phyloP scores from a whole-genome alignment of 2,797 vertebrate species.

The Epinephelus coioides region DNA sequence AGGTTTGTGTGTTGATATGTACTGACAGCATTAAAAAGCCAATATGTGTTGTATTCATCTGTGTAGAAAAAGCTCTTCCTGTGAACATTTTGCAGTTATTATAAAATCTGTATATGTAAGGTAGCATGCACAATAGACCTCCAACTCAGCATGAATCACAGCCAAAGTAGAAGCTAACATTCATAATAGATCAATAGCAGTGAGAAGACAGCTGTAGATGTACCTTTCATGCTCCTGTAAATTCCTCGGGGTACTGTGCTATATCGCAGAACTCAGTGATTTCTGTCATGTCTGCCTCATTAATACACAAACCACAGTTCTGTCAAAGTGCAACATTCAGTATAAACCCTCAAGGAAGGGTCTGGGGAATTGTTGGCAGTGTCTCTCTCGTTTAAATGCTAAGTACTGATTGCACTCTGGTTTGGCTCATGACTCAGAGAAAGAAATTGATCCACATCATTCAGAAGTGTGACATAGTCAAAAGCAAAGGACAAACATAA shows the following conservation, averaged over 20 bases:
- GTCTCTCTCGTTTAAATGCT: slow-evolving; percentile 40
- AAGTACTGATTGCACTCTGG: slow-evolving; percentile 7
- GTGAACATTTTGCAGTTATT: not conserved
- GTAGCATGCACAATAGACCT: slow-evolving; percentile 20
- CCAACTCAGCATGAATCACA: slow-evolving; percentile 36
- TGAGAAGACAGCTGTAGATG: slow-evolving; percentile 66
- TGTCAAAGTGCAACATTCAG: slow-evolving; percentile 56
- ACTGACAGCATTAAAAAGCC: not conserved
- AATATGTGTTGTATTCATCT: not conserved
- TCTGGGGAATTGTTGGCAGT: slow-evolving; percentile 29
- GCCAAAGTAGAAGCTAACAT: slow-evolving; percentile 58
- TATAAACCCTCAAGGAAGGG: slow-evolving; percentile 32
- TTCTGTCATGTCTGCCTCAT: slow-evolving; percentile 68
- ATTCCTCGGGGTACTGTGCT: slow-evolving; percentile 73
- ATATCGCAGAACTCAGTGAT: slow-evolving; percentile 51
- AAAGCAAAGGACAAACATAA: slow-evolving; percentile 24
- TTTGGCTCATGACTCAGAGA: slow-evolving; percentile 4
- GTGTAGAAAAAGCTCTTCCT: not conserved
- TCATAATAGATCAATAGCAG: slow-evolving; percentile 76
- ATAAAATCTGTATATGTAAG: slow-evolving; percentile 10
- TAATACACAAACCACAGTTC: slow-evolving; percentile 65
- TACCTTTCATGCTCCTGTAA: slow-evolving; percentile 69
- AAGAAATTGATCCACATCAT: slow-evolving; percentile 26
- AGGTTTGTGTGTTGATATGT: not conserved
- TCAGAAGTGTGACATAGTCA: slow-evolving; percentile 8